Percentiles rank a stretch among this genome's conserved stretches.
These are phyloP conservation scores for Coenonympha arcania DNA, from an alignment of 2,888 invertebrate species.

Conservation along the genomic window DNA sequence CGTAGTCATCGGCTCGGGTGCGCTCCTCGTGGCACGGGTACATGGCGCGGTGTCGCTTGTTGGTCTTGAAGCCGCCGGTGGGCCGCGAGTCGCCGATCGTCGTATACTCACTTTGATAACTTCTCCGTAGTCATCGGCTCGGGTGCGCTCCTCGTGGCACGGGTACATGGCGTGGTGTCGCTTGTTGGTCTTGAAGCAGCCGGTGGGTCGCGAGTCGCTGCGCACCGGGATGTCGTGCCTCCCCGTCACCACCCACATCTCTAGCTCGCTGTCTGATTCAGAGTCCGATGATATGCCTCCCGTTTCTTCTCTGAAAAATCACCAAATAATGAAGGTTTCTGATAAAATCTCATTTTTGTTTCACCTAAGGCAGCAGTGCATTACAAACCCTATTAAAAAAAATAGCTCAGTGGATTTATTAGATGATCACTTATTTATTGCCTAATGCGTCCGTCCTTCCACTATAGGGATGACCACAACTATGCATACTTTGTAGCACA, in stretches of 20 bases:
- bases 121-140: constrained; percentile 97
- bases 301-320: constrained; percentile 74
- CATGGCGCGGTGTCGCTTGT: constrained; percentile 96
- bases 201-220: constrained; percentile 72
- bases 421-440: no score
- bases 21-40: constrained; percentile 95
- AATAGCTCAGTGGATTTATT: no score
- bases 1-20: constrained; percentile 93
- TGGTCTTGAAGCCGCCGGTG: constrained; percentile 73
- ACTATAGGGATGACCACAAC: no score
- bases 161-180: constrained; percentile 98
- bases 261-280: constrained; percentile 83
- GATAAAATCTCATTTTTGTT: no score
- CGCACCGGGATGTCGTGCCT: constrained; percentile 93
- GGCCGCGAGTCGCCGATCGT: background rate
- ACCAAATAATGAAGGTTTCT: no score
- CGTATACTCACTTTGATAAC: constrained; percentile 77
- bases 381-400: no score
- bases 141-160: constrained; percentile 90
- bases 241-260: constrained; percentile 87
- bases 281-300: constrained; percentile 85
- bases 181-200: constrained; percentile 78
- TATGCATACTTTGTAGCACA: no score
- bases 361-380: no score
- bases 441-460: no score